A percentile compares a stretch with the other conserved stretches of the same genome.
These are phyloP conservation scores for Crematogaster levior DNA, from an alignment of 2,888 invertebrate genomes.

Conservation along the genomic window DNA sequence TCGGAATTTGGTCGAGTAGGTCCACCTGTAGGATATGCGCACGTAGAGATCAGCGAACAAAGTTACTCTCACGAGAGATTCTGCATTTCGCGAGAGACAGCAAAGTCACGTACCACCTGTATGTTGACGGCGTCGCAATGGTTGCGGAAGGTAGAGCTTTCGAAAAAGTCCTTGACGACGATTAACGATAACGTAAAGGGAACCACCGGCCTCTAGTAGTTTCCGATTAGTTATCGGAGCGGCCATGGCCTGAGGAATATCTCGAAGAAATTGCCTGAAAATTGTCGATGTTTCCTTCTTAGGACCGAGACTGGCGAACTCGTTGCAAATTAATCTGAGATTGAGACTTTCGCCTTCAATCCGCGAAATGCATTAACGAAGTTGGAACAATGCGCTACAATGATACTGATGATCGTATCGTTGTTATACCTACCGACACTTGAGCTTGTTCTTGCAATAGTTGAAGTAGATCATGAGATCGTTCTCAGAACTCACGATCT, in stretches of 20 bases:
- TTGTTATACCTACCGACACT: slow-evolving; percentile 32
- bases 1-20: slow-evolving; percentile 63
- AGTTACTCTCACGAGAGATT: not conserved
- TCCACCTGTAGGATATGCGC: slow-evolving; percentile 3
- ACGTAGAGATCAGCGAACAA: not conserved
- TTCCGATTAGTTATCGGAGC: slow-evolving; percentile 40
- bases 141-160: slow-evolving; percentile 7
- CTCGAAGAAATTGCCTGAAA: slow-evolving; percentile 39
- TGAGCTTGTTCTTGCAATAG: not conserved
- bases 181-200: slow-evolving; percentile 10
- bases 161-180: slow-evolving; percentile 7
- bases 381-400: too few relatives aligned
- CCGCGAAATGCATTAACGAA: not conserved
- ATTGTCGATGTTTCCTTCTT: not conserved
- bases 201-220: slow-evolving; percentile 8
- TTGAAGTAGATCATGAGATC: not conserved
- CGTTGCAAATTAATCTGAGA: not conserved
- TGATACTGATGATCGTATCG: too few relatives aligned
- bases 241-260: slow-evolving; percentile 35
- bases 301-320: not conserved
- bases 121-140: slow-evolving; percentile 7
- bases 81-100: not conserved
- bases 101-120: not conserved
- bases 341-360: too few relatives aligned
- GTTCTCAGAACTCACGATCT: slow-evolving; percentile 20